Conservation (phyloP, 2,888 invertebrate species). For the Serrognathus titanus region DNA sequence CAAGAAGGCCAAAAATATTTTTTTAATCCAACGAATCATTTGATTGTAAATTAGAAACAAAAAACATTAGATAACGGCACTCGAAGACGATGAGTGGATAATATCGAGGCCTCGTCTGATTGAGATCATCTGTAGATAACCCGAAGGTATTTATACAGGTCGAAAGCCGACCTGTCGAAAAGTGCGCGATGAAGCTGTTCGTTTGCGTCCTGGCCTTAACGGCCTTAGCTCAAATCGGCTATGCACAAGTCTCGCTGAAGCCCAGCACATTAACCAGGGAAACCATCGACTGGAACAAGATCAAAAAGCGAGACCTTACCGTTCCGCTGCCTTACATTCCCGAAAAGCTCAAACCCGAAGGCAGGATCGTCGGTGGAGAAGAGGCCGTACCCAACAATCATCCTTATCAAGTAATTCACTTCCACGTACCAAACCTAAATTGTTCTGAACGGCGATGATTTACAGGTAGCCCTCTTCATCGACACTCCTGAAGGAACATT, state of each 20-base stretch:
- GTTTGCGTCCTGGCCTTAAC: conserved; percentile 1
- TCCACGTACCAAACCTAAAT: background rate
- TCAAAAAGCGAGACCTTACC: background rate
- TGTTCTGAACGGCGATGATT: background rate
- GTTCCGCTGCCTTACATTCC: background rate
- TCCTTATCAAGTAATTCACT: conserved; percentile 11
- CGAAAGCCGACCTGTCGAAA: background rate
- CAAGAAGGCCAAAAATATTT: too few relatives aligned
- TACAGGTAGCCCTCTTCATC: conserved; percentile 20
- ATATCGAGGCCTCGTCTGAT: background rate
- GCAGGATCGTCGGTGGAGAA: conserved; percentile 11
- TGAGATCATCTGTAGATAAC: background rate
- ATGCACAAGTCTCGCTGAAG: background rate
- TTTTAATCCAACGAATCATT: too few relatives aligned
- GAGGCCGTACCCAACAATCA: conserved; percentile 5
- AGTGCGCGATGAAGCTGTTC: conserved; percentile 2
- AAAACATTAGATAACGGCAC: background rate
- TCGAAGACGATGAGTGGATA: background rate
- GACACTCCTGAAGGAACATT: conserved; percentile 38
- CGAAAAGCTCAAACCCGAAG: background rate
- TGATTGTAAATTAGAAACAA: too few relatives aligned
- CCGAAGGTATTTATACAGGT: background rate
- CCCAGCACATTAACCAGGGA: background rate
- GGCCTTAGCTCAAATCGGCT: background rate
- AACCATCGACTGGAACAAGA: conserved; percentile 6